phyloP scores from a whole-genome alignment of 2,888 invertebrate genomes.

The Polymixis flavicincta region DNA sequence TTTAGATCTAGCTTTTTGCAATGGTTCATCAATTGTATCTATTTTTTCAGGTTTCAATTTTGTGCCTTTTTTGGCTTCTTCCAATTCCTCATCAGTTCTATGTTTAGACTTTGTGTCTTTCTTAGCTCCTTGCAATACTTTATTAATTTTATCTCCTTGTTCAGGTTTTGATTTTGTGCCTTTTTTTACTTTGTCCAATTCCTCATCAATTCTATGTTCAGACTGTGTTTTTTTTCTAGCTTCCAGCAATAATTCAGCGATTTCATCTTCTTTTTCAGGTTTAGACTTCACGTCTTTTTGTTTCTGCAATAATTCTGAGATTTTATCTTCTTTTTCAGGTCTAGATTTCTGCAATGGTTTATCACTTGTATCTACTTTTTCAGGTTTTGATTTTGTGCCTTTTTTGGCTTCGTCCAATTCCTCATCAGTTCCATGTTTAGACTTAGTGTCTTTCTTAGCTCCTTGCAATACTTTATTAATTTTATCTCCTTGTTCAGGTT shows the following conservation, averaged over 20 bases:
- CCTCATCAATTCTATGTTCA: neutral
- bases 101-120: constrained; percentile 23
- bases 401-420: neutral
- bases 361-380: constrained; percentile 23
- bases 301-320: neutral
- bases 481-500: constrained; percentile 31
- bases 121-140: neutral
- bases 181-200: neutral
- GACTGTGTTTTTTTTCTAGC: neutral
- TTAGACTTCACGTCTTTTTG: constrained; percentile 10
- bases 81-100: constrained; percentile 15
- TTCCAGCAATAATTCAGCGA: neutral
- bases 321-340: constrained; percentile 27
- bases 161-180: constrained; percentile 17
- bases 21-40: neutral
- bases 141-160: constrained; percentile 24
- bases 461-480: neutral
- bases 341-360: neutral
- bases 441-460: constrained; percentile 6
- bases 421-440: constrained; percentile 29
- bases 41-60: neutral
- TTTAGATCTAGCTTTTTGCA: constrained; percentile 7
- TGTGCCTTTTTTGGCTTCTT: neutral
- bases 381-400: neutral
- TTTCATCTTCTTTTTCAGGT: constrained; percentile 16